Evolutionary conservation across 2,113 vertebrate species (phyloP).

Genomic region (Shinisaurus crocodilurus): DNA sequence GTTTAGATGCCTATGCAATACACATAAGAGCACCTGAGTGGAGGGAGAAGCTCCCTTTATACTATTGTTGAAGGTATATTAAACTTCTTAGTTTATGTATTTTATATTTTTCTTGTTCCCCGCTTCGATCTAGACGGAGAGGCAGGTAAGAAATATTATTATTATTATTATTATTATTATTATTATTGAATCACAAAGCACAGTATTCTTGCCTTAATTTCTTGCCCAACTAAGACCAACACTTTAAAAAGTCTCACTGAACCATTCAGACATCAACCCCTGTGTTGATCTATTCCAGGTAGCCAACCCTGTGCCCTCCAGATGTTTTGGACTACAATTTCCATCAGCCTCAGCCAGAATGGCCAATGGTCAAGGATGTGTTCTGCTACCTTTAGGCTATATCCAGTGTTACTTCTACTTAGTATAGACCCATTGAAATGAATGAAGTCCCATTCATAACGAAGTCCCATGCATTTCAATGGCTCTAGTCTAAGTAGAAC

Average conservation of each 20-base stretch:
- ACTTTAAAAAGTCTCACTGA: background rate
- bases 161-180: too few relatives aligned
- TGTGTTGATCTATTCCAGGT: background rate
- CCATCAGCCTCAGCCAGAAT: background rate
- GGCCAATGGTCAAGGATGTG: background rate
- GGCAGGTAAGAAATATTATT: too few relatives aligned
- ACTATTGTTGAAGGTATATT: background rate
- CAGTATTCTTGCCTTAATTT: rapidly evolving
- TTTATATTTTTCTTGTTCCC: too few relatives aligned
- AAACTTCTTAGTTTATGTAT: too few relatives aligned
- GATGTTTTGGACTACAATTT: background rate
- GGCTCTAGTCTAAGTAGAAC: too few relatives aligned
- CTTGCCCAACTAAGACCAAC: background rate
- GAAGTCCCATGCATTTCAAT: too few relatives aligned
- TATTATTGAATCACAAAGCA: rapidly evolving
- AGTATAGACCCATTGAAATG: too few relatives aligned
- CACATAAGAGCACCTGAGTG: rapidly evolving
- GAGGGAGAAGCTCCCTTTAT: background rate
- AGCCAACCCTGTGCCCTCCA: background rate
- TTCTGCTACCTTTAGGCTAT: background rate
- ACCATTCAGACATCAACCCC: background rate
- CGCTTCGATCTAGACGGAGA: too few relatives aligned
- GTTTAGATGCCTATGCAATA: rapidly evolving
- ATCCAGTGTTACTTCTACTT: too few relatives aligned
- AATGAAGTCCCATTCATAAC: too few relatives aligned